Evolutionary conservation across 2,888 invertebrate genomes (phyloP), one percentile per base, ranked within the genome.

Genomic region (Clusia tigrina): DNA sequence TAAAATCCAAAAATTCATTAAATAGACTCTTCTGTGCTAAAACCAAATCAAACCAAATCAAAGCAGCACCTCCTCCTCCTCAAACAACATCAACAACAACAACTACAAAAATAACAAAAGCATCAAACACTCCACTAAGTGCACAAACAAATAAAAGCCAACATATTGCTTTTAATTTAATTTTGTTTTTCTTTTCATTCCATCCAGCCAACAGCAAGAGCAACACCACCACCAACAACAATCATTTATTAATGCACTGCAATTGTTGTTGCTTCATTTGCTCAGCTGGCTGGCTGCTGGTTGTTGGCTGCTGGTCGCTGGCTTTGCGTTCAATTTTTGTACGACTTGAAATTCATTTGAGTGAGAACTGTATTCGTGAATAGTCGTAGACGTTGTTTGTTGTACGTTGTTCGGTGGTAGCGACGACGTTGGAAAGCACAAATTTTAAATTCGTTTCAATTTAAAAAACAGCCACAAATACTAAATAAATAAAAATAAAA

Each of bases 291-390:
- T 42, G n/a, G 42, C 42, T 15, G 42, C 10, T n/a, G n/a, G n/a
- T n/a, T n/a, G n/a, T n/a, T n/a, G n/a, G n/a, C n/a, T 12, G 32
- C 32, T 32, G 32, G 32, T 32, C 32, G 32, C 32, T 32, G 32
- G 32, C 32, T 32, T 32, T 12, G 32, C 32, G 32, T 32, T 32
- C 32, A 12, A 9, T 32, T 32, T n/a, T n/a, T n/a, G n/a, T n/a
- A n/a, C n/a, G n/a, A n/a, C n/a, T n/a, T n/a, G n/a, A 32, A 32
- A 9, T 32, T 9, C 32, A 32, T 32, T 32, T 32, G 73, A 74
- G 74, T 78, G 72, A 67, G 71, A 72, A 70, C 72, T 65, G 63
- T 72, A 72, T 73, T 68, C 58, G 68, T 62, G 65, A 66, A 26
- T 72, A 76, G 80, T 72, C 69, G 79, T 75, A 69, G n/a, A n/a